Conservation (phyloP, 2,888 invertebrate species). For the Colletes collaris region DNA sequence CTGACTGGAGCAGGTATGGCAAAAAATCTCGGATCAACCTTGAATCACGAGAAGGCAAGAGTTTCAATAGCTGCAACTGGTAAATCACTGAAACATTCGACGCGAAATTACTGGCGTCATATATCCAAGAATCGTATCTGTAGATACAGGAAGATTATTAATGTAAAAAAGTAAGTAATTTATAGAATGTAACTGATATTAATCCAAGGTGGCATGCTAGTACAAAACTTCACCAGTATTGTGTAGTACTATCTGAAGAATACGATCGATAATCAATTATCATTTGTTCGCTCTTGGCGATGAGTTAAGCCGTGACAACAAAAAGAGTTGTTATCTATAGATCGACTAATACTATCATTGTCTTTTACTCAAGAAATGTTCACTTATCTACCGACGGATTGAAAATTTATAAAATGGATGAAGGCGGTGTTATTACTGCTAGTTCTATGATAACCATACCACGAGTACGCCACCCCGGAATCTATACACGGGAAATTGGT, state of each 20-base stretch:
- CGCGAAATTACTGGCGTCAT: background rate
- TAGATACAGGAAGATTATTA: constrained; percentile 18
- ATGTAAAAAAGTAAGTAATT: background rate
- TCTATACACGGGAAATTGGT: too few species aligned
- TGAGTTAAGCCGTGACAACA: background rate
- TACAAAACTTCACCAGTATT: too few species aligned
- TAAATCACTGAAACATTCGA: background rate
- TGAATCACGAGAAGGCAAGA: too few species aligned
- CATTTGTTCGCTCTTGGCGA: background rate
- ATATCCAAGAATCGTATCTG: constrained; percentile 9
- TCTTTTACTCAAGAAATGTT: background rate
- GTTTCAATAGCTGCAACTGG: background rate
- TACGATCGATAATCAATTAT: constrained; percentile 15
- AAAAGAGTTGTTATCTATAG: background rate
- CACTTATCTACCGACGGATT: constrained; percentile 5
- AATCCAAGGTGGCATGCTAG: background rate
- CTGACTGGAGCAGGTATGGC: too few species aligned
- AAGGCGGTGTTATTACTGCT: background rate
- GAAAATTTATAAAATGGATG: constrained; percentile 18
- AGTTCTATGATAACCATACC: background rate
- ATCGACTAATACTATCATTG: background rate
- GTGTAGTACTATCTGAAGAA: background rate
- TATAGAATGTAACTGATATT: background rate
- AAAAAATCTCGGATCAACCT: too few species aligned
- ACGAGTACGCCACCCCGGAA: too few species aligned